A percentile compares a stretch with the other conserved stretches of the same genome.
These are phyloP conservation scores for Synanceia verrucosa DNA, from an alignment of 2,797 vertebrate species.

Conservation along the genomic window DNA sequence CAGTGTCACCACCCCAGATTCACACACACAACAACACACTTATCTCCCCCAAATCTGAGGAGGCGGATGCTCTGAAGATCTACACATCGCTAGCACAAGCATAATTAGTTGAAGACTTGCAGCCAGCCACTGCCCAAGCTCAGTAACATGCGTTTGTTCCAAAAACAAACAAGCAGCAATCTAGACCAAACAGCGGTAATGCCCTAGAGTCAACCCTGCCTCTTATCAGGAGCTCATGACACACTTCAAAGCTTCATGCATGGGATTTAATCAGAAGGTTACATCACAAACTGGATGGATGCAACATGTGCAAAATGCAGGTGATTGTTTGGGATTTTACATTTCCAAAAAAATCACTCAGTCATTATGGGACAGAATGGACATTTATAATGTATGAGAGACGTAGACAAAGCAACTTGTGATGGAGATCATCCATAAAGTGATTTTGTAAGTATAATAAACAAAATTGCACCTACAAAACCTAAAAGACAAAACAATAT, in stretches of 20 bases:
- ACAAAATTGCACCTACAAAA: neutral
- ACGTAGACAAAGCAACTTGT: slow-evolving; percentile 20
- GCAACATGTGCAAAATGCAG: slow-evolving; percentile 16
- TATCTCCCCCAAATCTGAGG: slow-evolving; percentile 65
- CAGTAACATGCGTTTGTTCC: slow-evolving; percentile 39
- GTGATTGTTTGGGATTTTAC: slow-evolving; percentile 20
- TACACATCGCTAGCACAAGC: slow-evolving; percentile 38
- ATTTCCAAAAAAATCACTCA: slow-evolving; percentile 5
- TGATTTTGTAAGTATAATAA: slow-evolving; percentile 15
- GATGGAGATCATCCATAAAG: neutral
- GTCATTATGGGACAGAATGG: neutral
- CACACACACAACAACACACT: slow-evolving; percentile 19
- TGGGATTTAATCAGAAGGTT: slow-evolving; percentile 26
- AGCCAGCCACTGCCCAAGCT: slow-evolving; percentile 55
- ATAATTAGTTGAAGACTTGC: slow-evolving; percentile 66
- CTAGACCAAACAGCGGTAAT: slow-evolving; percentile 40
- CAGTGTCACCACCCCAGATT: slow-evolving; percentile 21
- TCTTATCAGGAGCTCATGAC: slow-evolving; percentile 32
- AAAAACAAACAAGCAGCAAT: slow-evolving; percentile 60
- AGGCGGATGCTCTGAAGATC: slow-evolving; percentile 56
- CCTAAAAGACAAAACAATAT: slow-evolving; percentile 11
- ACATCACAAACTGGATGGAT: slow-evolving; percentile 1
- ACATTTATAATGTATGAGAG: slow-evolving; percentile 26
- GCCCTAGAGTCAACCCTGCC: slow-evolving; percentile 11
- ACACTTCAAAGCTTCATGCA: neutral